These are phyloP conservation scores for Gymnothorax reevesii DNA, from an alignment of 2,797 vertebrate genomes.

Conservation along the genomic window DNA sequence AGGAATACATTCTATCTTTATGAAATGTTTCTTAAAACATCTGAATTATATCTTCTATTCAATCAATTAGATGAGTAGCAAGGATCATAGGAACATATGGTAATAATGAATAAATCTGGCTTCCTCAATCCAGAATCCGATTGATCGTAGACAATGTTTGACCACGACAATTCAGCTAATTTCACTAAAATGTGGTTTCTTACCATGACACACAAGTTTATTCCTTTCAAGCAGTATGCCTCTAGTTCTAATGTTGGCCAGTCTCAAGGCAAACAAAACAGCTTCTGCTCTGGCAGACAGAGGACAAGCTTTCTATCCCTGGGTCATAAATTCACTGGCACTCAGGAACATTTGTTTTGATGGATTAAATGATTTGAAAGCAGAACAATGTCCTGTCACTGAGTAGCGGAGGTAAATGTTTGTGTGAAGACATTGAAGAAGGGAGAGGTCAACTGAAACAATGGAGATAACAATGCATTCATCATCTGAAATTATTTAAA, in stretches of 20 bases:
- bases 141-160: neutral
- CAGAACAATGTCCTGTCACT: neutral
- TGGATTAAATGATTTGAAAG: conserved; percentile 35
- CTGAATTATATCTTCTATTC: no score
- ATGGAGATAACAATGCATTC: conserved; percentile 39
- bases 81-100: neutral
- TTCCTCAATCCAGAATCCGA: neutral
- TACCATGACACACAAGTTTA: neutral
- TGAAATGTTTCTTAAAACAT: no score
- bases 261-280: neutral
- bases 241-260: neutral
- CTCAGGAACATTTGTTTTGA: conserved; percentile 43
- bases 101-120: conserved; percentile 23
- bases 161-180: conserved; percentile 1
- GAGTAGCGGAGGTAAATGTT: neutral
- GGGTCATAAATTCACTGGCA: conserved; percentile 36
- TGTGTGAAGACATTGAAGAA: conserved; percentile 30
- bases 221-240: neutral
- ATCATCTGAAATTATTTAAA: conserved; percentile 23
- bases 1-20: no score
- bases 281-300: neutral
- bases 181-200: neutral
- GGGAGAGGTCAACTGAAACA: conserved; percentile 42
- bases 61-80: no score
- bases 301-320: neutral